Evolutionary conservation across 1,140 invertebrate species (phyloP), one percentile per base, ranked within the genome.

Genomic region (Cyclargus thomasi): DNA sequence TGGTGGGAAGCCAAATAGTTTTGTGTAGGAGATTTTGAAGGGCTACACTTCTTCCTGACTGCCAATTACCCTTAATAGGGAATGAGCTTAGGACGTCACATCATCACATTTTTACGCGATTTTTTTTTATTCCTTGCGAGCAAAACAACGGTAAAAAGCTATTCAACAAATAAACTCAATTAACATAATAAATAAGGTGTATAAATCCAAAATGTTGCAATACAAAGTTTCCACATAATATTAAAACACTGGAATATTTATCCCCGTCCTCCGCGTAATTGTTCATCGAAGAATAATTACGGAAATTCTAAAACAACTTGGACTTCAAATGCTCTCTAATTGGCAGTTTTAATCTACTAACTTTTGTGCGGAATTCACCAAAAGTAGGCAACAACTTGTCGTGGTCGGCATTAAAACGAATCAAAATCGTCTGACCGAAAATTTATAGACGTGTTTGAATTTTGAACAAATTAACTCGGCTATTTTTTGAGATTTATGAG

Each of bases 341-440:
- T 89, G 86, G 85, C 86, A 89, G 85, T 84, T 88, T 88, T 88
- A 89, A 88, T 89, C 81, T 86, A 86, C 82, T 85, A 87, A 89
- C 84, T 89, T 89, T 86, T 83, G 84, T 83, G 77, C 84, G 80
- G 82, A 86, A 83, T 82, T 84, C 79, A 79, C 75, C 82, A 76
- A 83, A 86, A 85, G 83, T 85, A 80, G 74, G 85, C 77, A 85
- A 82, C 86, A 86, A 89, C 80, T 89, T 88, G 85, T 89, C 85
- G 82, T 78, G 86, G 85, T 88, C 67, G 79, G 76, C 75, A 81
- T 78, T 73, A 80, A 79, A 82, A 82, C 78, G 80, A 88, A 85
- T 82, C 84, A 81, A 81, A 86, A 82, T 76, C 79, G 72, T 83
- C 78, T 85, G 82, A 85, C 79, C 83, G 79, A 77, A 81, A 82